These are phyloP conservation scores for Pomacea canaliculata DNA, from an alignment of 2,888 invertebrate genomes.

Conservation along the genomic window DNA sequence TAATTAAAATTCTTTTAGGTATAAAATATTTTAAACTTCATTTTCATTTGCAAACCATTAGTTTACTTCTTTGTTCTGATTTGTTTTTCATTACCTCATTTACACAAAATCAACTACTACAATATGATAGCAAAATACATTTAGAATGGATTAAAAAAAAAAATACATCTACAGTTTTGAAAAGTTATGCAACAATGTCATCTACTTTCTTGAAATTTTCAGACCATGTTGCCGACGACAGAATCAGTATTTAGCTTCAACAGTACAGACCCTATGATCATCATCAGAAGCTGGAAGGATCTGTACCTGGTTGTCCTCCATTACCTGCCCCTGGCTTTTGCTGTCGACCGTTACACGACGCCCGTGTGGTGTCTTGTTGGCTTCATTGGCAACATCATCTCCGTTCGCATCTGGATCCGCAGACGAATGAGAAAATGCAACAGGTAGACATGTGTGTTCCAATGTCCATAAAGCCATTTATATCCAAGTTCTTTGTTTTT, in stretches of 20 bases:
- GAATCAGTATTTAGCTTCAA: not conserved
- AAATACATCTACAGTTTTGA: too few relatives aligned
- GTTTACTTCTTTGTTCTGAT: too few relatives aligned
- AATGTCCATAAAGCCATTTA: not conserved
- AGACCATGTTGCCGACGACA: not conserved
- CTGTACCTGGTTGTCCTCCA: slow-evolving; percentile 38
- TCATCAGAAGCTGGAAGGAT: slow-evolving; percentile 30
- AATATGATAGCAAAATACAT: too few relatives aligned
- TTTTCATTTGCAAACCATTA: too few relatives aligned
- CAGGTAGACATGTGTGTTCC: slow-evolving; percentile 48
- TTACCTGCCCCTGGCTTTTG: slow-evolving; percentile 47
- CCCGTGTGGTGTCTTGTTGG: slow-evolving; percentile 65
- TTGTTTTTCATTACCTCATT: too few relatives aligned
- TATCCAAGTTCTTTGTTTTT: not conserved
- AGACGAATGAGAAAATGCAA: slow-evolving; percentile 60
- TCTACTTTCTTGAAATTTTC: too few relatives aligned
- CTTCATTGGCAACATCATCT: slow-evolving; percentile 61
- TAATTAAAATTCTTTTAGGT: too few relatives aligned
- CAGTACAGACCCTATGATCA: not conserved
- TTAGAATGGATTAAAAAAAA: too few relatives aligned
- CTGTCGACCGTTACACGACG: slow-evolving; percentile 58
- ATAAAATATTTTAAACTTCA: too few relatives aligned
- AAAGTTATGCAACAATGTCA: too few relatives aligned
- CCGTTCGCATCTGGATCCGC: slow-evolving; percentile 61
- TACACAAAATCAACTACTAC: too few relatives aligned